Evolutionary conservation across 2,888 invertebrate genomes (phyloP).

Genomic region (Zygothrica quintamaculata): DNA sequence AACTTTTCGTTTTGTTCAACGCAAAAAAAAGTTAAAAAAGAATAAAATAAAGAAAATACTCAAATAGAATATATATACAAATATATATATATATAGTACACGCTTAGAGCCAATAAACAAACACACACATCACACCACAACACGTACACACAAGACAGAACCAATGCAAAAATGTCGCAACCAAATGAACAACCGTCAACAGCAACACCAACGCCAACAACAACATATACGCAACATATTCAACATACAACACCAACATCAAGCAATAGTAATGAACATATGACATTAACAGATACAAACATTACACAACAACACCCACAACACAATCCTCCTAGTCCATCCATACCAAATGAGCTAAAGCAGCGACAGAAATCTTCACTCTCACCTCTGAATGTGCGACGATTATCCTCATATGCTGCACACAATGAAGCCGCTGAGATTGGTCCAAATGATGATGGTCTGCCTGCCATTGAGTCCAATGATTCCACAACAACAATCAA

Average conservation of each 20-base stretch:
- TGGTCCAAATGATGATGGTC: slow-evolving; percentile 50
- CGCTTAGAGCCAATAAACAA: slow-evolving; percentile 35
- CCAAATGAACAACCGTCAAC: slow-evolving; percentile 61
- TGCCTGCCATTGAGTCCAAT: slow-evolving; percentile 15
- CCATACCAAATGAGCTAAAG: slow-evolving; percentile 70
- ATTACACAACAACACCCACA: slow-evolving; percentile 36
- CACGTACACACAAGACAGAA: slow-evolving; percentile 20
- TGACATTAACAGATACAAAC: slow-evolving; percentile 7
- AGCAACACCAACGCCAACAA: too few relatives aligned
- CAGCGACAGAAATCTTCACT: slow-evolving; percentile 61
- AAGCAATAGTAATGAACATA: slow-evolving; percentile 26
- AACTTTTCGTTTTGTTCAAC: slow-evolving; percentile 41
- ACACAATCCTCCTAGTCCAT: slow-evolving; percentile 38
- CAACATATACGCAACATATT: slow-evolving; percentile 51
- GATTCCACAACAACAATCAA: slow-evolving; percentile 62
- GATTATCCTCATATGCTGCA: slow-evolving; percentile 60
- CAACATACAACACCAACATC: slow-evolving; percentile 31
- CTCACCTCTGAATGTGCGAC: slow-evolving; percentile 64
- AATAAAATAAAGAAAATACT: slow-evolving; percentile 55
- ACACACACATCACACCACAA: slow-evolving; percentile 25
- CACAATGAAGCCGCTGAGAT: slow-evolving; percentile 56
- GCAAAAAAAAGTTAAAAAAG: too few relatives aligned
- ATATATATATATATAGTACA: slow-evolving; percentile 26
- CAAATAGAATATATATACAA: slow-evolving; percentile 20
- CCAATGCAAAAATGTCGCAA: slow-evolving; percentile 72